Evolutionary conservation across 2,113 vertebrate species (phyloP), one percentile per base, ranked within the genome.

Genomic region (Columbina picui): DNA sequence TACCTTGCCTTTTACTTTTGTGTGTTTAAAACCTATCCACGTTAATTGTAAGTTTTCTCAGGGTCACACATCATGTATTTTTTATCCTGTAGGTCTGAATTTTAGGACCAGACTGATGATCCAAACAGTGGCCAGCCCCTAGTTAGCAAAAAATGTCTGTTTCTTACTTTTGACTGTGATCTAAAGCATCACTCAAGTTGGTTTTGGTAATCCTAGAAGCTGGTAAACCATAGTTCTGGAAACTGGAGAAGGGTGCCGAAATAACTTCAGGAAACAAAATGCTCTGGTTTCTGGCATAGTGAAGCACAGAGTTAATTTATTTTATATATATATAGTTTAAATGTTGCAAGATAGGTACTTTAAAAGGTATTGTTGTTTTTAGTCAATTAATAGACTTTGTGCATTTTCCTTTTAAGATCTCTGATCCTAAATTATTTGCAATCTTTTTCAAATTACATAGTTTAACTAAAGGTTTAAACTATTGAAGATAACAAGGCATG

Each of bases 301-400:
- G 22, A 80, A 69, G 9, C 18, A 27, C 8, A 41, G 21, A 61
- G 21, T 32, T 0, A 0, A 30, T 70, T 55, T 47, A 53, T 45
- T 19, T 45, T 19, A 3, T 36, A 29, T 38, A 2, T 34, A 4
- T 4, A 5, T 36, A 27, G 19, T 74, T 60, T 47, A 65, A 76
- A 38, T 53, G 3, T 61, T 43, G 5, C 0, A 2, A 52, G 14
- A 26, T 17, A 20, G 0, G 1, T 39, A 17, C 7, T 45, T 92
- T 2, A 43, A 82, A 70, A 67, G 6, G 3, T 5, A 8, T 32
- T 63, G 17, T 55, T 50, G 7, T 0, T 12, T 87, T 60, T 34
- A 39, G 7, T 30, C 52, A 49, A 50, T 60, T 56, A 56, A 32
- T 45, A 63, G 29, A 29, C 26, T 67, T 41, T 8, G 7, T 71